Evolutionary conservation across 2,888 invertebrate genomes (phyloP).

Genomic region (Drosophila tanythrix): DNA sequence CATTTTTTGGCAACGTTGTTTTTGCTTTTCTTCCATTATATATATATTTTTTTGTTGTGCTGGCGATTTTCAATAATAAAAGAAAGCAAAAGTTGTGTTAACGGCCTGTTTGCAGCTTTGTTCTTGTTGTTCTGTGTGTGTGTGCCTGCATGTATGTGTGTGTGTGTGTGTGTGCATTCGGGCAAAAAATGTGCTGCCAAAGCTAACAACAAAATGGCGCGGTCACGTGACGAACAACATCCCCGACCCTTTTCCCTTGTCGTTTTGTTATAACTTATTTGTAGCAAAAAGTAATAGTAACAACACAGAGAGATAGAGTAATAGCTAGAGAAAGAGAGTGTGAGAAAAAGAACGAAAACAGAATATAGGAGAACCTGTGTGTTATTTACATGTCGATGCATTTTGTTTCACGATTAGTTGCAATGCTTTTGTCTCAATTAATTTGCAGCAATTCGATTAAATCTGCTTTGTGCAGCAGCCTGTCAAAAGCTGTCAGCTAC

Average conservation of each 20-base stretch:
- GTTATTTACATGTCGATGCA: slow-evolving; percentile 73
- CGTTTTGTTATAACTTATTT: slow-evolving; percentile 38
- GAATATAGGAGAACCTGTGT: slow-evolving; percentile 45
- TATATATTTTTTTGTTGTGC: slow-evolving; percentile 23
- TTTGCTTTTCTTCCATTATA: slow-evolving; percentile 41
- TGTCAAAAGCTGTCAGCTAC: slow-evolving; percentile 63
- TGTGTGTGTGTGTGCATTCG: slow-evolving; percentile 28
- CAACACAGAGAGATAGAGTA: slow-evolving; percentile 2
- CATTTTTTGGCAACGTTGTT: slow-evolving; percentile 67
- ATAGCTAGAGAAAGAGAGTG: background rate
- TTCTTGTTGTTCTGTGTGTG: slow-evolving; percentile 15
- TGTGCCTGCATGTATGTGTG: background rate
- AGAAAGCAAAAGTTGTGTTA: slow-evolving; percentile 57
- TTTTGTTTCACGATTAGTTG: slow-evolving; percentile 66
- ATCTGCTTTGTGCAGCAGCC: slow-evolving; percentile 37
- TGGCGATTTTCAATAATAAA: slow-evolving; percentile 74
- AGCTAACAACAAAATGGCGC: slow-evolving; percentile 75
- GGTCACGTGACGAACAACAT: slow-evolving; percentile 54
- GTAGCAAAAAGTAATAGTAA: slow-evolving; percentile 30
- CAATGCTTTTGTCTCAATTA: slow-evolving; percentile 52
- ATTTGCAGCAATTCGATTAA: slow-evolving; percentile 52
- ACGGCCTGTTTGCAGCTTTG: slow-evolving; percentile 50
- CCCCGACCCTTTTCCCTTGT: slow-evolving; percentile 3
- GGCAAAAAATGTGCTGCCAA: slow-evolving; percentile 52
- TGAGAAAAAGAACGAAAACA: background rate